Percentiles rank a stretch among this genome's conserved stretches.
Conservation (phyloP, 2,888 invertebrate genomes). For the Patella depressa region DNA sequence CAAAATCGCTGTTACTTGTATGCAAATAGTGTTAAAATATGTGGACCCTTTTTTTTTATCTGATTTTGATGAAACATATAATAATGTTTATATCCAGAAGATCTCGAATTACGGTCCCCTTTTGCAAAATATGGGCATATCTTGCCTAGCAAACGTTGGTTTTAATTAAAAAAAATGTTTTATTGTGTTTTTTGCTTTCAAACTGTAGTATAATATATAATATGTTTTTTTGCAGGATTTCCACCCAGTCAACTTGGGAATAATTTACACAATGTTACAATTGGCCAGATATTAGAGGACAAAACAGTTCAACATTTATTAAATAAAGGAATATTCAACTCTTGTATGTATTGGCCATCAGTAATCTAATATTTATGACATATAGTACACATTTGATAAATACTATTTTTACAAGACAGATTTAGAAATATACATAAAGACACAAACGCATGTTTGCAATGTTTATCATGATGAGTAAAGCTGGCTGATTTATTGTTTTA, state of each 20-base stretch:
- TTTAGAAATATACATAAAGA: too few relatives aligned
- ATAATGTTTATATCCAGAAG: too few relatives aligned
- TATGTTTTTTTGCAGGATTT: slow-evolving; percentile 23
- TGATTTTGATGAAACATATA: too few relatives aligned
- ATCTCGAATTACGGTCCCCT: too few relatives aligned
- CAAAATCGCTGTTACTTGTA: too few relatives aligned
- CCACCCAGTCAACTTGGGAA: slow-evolving; percentile 17
- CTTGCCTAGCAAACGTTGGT: too few relatives aligned
- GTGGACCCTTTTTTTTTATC: too few relatives aligned
- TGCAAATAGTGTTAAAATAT: too few relatives aligned
- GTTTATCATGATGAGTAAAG: too few relatives aligned
- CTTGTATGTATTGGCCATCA: slow-evolving; percentile 7
- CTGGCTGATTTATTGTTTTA: neutral
- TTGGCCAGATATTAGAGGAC: slow-evolving; percentile 5
- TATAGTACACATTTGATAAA: neutral
- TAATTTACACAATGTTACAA: too few relatives aligned
- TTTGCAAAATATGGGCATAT: too few relatives aligned
- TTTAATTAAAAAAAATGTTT: neutral
- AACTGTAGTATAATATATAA: neutral
- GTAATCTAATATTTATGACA: neutral
- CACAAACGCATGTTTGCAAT: too few relatives aligned
- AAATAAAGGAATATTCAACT: slow-evolving; percentile 8
- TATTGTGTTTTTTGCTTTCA: neutral
- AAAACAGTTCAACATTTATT: slow-evolving; percentile 19
- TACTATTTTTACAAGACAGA: neutral